phyloP scores from a whole-genome alignment of 2,888 invertebrate genomes.

The Drosophila lacicola region DNA sequence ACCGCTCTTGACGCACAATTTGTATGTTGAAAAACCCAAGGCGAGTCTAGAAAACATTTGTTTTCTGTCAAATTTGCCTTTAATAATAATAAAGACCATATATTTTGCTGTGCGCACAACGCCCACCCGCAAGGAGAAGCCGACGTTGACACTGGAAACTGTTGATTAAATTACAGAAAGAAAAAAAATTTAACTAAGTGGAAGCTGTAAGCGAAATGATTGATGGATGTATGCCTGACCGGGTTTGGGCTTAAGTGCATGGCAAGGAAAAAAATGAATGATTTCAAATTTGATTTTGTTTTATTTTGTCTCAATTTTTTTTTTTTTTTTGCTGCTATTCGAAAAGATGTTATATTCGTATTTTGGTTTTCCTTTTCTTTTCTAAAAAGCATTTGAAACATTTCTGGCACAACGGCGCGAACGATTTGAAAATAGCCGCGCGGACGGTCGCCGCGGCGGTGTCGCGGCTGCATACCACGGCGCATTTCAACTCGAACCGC shows the following conservation, averaged over 20 bases:
- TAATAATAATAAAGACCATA: slow-evolving; percentile 66
- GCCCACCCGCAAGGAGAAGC: slow-evolving; percentile 56
- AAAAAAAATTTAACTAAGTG: slow-evolving; percentile 34
- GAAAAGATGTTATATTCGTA: slow-evolving; percentile 44
- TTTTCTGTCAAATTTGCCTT: slow-evolving; percentile 79
- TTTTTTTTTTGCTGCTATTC: not conserved
- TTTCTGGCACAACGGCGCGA: slow-evolving; percentile 74
- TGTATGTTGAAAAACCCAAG: slow-evolving; percentile 43
- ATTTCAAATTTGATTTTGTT: slow-evolving; percentile 48
- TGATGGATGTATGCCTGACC: slow-evolving; percentile 57
- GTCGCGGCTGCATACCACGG: slow-evolving; percentile 72
- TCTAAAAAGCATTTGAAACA: slow-evolving; percentile 74
- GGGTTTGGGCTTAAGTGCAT: slow-evolving; percentile 63
- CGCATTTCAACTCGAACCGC: slow-evolving; percentile 83
- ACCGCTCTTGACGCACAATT: slow-evolving; percentile 63
- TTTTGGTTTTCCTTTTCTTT: slow-evolving; percentile 35
- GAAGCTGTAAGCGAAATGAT: slow-evolving; percentile 61
- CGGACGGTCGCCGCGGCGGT: slow-evolving; percentile 36
- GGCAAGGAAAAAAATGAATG: slow-evolving; percentile 32
- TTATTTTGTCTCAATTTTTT: not conserved
- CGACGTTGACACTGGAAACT: slow-evolving; percentile 56
- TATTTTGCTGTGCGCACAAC: slow-evolving; percentile 31
- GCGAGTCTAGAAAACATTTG: slow-evolving; percentile 66
- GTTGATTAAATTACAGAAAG: slow-evolving; percentile 75
- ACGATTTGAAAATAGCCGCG: slow-evolving; percentile 72